Evolutionary conservation across 2,888 invertebrate genomes (phyloP).

Genomic region (Uloborus plumipes): DNA sequence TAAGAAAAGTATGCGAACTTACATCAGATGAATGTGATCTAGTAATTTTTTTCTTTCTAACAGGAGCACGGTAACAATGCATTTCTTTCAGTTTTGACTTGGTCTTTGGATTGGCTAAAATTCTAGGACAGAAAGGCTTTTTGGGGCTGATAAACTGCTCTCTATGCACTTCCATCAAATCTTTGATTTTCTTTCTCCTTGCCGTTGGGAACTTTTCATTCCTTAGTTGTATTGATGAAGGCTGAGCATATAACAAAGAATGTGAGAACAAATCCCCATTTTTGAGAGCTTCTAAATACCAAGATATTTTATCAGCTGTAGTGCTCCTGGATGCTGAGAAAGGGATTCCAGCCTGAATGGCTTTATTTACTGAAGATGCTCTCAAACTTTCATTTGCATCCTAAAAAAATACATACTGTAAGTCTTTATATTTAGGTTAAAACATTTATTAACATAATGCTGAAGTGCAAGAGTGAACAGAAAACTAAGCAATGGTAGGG

Average conservation of each 20-base stretch:
- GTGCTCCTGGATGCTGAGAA: constrained; percentile 25
- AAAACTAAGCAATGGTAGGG: too few relatives aligned
- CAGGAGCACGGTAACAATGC: constrained; percentile 58
- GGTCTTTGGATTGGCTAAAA: constrained; percentile 21
- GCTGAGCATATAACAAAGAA: not conserved
- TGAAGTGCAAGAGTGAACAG: too few relatives aligned
- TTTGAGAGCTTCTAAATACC: constrained; percentile 59
- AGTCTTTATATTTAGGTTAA: not conserved
- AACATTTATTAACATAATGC: too few relatives aligned
- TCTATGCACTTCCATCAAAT: constrained; percentile 47
- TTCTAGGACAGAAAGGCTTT: constrained; percentile 49
- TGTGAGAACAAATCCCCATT: constrained; percentile 35
- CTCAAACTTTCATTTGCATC: constrained; percentile 36
- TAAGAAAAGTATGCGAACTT: constrained; percentile 5
- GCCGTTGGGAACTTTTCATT: not conserved
- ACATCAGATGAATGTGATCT: constrained; percentile 59
- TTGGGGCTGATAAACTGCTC: constrained; percentile 26
- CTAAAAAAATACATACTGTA: constrained; percentile 14
- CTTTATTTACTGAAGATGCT: constrained; percentile 37
- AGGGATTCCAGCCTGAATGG: constrained; percentile 47
- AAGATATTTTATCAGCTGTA: constrained; percentile 59
- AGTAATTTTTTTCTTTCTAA: constrained; percentile 31
- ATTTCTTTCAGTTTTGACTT: constrained; percentile 56
- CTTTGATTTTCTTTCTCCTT: constrained; percentile 27
- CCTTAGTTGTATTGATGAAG: not conserved